phyloP scores from a whole-genome alignment of 2,113 vertebrate species.

The Amblyornis subalaris region DNA sequence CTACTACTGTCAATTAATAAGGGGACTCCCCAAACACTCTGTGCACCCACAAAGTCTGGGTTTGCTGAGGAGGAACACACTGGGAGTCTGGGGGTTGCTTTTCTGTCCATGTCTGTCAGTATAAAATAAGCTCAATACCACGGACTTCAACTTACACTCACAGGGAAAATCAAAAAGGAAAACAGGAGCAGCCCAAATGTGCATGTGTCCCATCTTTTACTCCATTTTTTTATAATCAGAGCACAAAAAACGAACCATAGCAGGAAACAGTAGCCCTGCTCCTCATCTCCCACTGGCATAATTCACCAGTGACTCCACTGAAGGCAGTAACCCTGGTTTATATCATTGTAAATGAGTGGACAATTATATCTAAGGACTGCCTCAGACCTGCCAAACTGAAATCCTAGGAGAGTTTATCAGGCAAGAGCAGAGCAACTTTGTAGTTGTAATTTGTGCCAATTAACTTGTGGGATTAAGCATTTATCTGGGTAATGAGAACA shows the following conservation, averaged over 20 bases:
- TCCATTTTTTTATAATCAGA: neutral
- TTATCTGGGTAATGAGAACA: constrained; percentile 25
- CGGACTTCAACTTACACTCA: neutral
- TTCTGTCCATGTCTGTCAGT: neutral
- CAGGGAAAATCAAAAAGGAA: neutral
- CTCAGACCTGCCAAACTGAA: neutral
- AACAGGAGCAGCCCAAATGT: neutral
- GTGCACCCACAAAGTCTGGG: neutral
- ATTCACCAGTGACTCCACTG: neutral
- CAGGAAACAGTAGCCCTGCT: neutral
- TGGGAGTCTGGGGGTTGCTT: neutral
- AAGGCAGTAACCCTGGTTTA: neutral
- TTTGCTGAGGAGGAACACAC: neutral
- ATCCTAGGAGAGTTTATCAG: neutral
- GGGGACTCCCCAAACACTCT: neutral
- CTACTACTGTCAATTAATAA: neutral
- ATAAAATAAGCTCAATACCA: neutral
- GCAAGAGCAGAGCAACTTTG: neutral
- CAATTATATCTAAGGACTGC: neutral
- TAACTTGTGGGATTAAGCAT: neutral
- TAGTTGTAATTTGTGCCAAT: constrained; percentile 19
- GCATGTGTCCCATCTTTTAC: neutral
- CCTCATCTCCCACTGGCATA: neutral
- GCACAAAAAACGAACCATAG: neutral
- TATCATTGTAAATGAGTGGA: neutral